Base-by-base conservation (phyloP, 37 sponge, comb jelly and placozoan species). In the Geodia barretti region DNA sequence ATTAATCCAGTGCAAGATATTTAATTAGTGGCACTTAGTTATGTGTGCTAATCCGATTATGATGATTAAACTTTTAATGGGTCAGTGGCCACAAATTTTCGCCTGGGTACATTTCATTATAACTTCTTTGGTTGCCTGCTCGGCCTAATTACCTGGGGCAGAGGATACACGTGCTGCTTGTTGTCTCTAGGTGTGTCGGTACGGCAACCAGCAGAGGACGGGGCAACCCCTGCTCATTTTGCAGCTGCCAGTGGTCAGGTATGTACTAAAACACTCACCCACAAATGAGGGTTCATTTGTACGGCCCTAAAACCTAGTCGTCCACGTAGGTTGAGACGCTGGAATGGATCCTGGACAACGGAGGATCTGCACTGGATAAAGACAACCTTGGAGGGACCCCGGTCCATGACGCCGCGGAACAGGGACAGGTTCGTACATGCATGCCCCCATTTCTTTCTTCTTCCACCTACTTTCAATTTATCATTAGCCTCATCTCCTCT, bases 231-330 rank as follows among this genome's bases (percentile, higher is more conserved):
- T n/a, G 85, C 86, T 36, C 97, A 96, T 74, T 96, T 89, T 80
- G 88, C 93, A 42, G 91, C 97, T 28, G 97, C 97, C 25, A 87
- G 93, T 73, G 97, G 97, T 9, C 84, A 93, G 64, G 93, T 91
- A 71, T 47, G 54, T 47, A 17, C 14, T 47, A 17, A 47, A 47
- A 17, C 11, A 47, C 24, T 65, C 60, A 20, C 20, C 20, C 60
- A 14, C 60, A 59, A 20, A 21, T 58, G 72, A 3, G 42, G 1
- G 32, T 39, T 66, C 40, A 5, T 8, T 59, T 47, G 36, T 23
- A n/a, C n/a, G n/a, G n/a, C 34, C 39, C 24, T 66, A 42, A 25
- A 39, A 47, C 54, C 11, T 47, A 47, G 11, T 7, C 14, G 41
- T 64, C 60, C 34, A 39, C 40, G 24, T 47, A 88, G 89, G 78